These are phyloP conservation scores for Macaca mulatta DNA, from an alignment of 2,113 vertebrate species.

Conservation along the genomic window DNA sequence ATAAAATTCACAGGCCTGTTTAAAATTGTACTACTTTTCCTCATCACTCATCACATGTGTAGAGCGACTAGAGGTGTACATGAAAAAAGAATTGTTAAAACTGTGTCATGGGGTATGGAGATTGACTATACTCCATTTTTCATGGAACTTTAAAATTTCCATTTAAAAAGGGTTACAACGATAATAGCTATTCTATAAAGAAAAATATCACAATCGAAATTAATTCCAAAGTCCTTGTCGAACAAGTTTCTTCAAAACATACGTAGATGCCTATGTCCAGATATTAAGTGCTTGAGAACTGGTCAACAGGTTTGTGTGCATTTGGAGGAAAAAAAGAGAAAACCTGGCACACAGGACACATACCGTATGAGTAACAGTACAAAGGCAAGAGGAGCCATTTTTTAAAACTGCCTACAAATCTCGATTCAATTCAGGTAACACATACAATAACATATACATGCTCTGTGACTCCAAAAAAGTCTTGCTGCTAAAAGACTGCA, in stretches of 20 bases:
- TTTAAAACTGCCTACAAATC: not conserved
- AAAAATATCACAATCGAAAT: not conserved
- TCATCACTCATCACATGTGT: not conserved
- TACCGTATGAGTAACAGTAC: not conserved
- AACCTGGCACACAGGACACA: not conserved
- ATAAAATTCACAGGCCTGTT: not conserved
- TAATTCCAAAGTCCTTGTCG: not conserved
- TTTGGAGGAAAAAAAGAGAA: not conserved
- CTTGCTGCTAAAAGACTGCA: conserved; percentile 26
- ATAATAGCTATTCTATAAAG: not conserved
- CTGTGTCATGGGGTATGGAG: not conserved
- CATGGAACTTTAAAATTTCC: not conserved
- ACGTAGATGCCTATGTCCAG: not conserved
- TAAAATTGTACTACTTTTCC: not conserved
- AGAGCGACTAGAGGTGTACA: not conserved
- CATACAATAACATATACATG: not conserved
- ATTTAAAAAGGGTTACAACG: not conserved
- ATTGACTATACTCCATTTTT: not conserved
- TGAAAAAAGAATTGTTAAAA: not conserved
- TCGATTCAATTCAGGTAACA: not conserved
- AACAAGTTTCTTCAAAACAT: not conserved
- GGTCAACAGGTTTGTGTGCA: not conserved
- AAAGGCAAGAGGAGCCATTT: not conserved
- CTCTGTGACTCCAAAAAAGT: not conserved
- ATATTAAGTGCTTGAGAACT: not conserved